Percentiles rank a stretch among this genome's conserved stretches.
Conservation (phyloP, 2,113 vertebrate species). For the Tetraodon nigroviridis region DNA sequence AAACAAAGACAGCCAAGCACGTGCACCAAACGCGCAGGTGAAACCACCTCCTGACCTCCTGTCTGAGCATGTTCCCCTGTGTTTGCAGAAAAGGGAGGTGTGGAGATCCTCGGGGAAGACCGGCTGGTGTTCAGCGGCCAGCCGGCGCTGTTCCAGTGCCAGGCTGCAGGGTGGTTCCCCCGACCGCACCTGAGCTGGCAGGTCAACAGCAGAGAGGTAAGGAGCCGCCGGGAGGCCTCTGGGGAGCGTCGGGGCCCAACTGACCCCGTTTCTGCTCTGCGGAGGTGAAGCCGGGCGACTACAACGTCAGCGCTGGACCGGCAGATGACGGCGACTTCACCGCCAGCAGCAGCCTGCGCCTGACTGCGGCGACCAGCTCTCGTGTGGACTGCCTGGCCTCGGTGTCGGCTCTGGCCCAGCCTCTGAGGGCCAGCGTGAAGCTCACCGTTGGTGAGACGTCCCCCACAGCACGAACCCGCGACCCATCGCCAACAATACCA, state of each 20-base stretch:
- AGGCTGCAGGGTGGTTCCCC: slow-evolving; percentile 78
- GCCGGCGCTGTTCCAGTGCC: slow-evolving; percentile 73
- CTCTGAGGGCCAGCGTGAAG: slow-evolving; percentile 61
- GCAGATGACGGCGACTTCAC: slow-evolving; percentile 55
- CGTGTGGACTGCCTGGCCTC: slow-evolving; percentile 77
- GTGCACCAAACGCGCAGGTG: neutral
- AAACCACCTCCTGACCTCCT: no score
- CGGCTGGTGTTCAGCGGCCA: slow-evolving; percentile 66
- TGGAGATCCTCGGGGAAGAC: slow-evolving; percentile 68
- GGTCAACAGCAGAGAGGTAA: slow-evolving; percentile 63
- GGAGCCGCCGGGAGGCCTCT: neutral
- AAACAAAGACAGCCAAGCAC: no score
- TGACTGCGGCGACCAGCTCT: slow-evolving; percentile 68
- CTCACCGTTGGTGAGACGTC: slow-evolving; percentile 70
- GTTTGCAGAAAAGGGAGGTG: slow-evolving; percentile 76
- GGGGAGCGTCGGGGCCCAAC: neutral
- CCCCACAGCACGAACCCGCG: neutral
- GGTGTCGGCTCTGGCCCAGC: slow-evolving; percentile 68
- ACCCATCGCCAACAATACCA: no score
- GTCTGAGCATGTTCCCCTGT: neutral
- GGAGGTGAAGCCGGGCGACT: slow-evolving; percentile 53
- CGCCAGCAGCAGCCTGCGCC: slow-evolving; percentile 69
- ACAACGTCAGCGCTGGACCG: slow-evolving; percentile 61
- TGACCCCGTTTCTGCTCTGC: neutral
- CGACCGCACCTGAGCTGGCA: slow-evolving; percentile 78